Conservation (phyloP, 2,797 vertebrate species). For the Merluccius polli region DNA sequence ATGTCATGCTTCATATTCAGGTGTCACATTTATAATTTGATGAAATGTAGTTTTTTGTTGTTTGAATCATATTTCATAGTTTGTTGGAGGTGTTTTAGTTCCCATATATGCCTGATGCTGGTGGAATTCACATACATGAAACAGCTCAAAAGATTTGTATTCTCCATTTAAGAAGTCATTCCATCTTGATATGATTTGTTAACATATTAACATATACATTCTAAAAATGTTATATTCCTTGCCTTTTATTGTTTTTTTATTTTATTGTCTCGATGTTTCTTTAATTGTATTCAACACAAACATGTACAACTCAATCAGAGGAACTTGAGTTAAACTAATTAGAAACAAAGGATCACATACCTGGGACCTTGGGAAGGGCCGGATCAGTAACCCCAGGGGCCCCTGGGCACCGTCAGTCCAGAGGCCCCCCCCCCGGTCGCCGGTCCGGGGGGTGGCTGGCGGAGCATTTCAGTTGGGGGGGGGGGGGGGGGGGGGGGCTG, state of each 20-base stretch:
- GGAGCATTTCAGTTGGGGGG: too few relatives aligned
- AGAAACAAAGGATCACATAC: neutral
- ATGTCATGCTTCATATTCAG: neutral
- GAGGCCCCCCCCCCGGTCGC: too few relatives aligned
- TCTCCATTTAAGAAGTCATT: neutral
- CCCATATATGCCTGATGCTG: too few relatives aligned
- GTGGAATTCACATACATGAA: too few relatives aligned
- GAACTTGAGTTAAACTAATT: neutral
- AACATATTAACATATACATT: neutral
- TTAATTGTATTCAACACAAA: neutral
- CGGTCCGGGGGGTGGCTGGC: too few relatives aligned
- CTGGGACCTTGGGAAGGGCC: neutral
- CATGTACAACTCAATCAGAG: neutral
- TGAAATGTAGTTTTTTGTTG: neutral
- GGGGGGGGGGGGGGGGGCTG: too few relatives aligned
- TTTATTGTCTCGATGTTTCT: neutral
- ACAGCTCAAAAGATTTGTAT: too few relatives aligned
- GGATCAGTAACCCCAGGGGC: too few relatives aligned
- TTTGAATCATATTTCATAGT: neutral
- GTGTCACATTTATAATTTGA: neutral
- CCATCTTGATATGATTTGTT: neutral
- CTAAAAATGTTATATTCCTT: neutral
- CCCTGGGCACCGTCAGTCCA: too few relatives aligned
- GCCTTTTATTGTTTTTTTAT: neutral
- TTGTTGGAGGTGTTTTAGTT: neutral